Evolutionary conservation across 2,888 invertebrate species (phyloP).

Genomic region (Gari tellinella): DNA sequence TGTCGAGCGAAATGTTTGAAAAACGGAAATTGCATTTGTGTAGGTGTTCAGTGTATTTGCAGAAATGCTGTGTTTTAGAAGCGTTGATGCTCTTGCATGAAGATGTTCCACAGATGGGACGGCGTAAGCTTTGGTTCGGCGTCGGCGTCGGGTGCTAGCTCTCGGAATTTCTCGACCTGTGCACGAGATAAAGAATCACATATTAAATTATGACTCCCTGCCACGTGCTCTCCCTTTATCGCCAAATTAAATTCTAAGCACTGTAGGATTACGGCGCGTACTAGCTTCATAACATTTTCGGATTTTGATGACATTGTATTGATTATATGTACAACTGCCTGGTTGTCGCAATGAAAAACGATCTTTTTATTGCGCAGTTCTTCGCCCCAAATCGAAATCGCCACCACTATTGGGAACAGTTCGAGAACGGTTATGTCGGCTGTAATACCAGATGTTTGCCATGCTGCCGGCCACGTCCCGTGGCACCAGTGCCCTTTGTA

Average conservation of each 20-base stretch:
- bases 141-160: background rate
- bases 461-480: constrained; percentile 11
- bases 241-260: too few species aligned
- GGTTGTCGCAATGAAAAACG: constrained; percentile 16
- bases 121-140: background rate
- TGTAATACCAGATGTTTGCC: too few species aligned
- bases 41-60: too few species aligned
- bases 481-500: constrained; percentile 9
- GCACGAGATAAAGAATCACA: background rate
- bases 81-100: too few species aligned
- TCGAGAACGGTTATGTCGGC: background rate
- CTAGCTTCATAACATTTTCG: too few species aligned
- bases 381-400: background rate
- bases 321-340: constrained; percentile 17
- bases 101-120: background rate
- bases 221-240: background rate
- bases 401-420: background rate
- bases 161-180: background rate
- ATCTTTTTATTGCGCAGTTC: background rate
- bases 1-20: too few species aligned
- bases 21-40: too few species aligned
- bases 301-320: background rate
- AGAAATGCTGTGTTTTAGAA: too few species aligned
- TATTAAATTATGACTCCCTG: background rate
- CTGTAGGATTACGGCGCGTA: too few species aligned